Percentiles rank a stretch among this genome's conserved stretches.
These are phyloP conservation scores for Falco concolor DNA, from an alignment of 2,797 vertebrate genomes.

Conservation along the genomic window DNA sequence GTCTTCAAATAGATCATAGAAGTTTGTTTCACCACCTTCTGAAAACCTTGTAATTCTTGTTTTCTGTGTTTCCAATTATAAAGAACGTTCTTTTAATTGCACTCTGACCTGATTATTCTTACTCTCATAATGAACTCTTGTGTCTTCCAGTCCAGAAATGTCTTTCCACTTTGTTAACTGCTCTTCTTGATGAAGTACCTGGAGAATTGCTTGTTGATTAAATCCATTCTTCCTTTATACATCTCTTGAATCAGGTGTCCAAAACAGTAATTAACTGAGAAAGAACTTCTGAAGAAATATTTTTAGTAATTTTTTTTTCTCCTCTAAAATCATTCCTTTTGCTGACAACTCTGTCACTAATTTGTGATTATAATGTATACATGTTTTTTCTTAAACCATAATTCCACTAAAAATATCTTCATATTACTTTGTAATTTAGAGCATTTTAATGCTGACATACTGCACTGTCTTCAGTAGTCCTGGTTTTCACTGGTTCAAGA, in stretches of 20 bases:
- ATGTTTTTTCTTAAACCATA: background rate
- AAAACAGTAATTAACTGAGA: slow-evolving; percentile 44
- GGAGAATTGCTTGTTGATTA: slow-evolving; percentile 51
- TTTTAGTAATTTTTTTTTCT: background rate
- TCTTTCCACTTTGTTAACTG: slow-evolving; percentile 44
- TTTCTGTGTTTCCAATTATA: slow-evolving; percentile 29
- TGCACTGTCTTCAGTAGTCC: background rate
- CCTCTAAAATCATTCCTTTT: background rate
- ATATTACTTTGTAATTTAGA: background rate
- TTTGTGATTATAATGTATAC: background rate
- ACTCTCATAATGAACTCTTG: slow-evolving; percentile 25
- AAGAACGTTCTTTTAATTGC: slow-evolving; percentile 6
- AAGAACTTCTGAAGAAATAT: slow-evolving; percentile 4
- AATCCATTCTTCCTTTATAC: slow-evolving; percentile 21
- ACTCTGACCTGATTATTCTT: slow-evolving; percentile 26
- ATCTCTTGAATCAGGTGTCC: slow-evolving; percentile 5
- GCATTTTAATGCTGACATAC: background rate
- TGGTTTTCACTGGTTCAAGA: background rate
- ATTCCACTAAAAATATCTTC: background rate
- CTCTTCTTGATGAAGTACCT: slow-evolving; percentile 45
- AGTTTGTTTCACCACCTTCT: background rate
- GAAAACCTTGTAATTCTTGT: background rate
- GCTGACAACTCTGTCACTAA: background rate
- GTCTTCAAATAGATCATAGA: background rate
- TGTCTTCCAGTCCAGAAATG: slow-evolving; percentile 34